A percentile compares a stretch with the other conserved stretches of the same genome.
phyloP scores from a whole-genome alignment of 2,888 invertebrate species.

The Eristalinus sepulchralis region DNA sequence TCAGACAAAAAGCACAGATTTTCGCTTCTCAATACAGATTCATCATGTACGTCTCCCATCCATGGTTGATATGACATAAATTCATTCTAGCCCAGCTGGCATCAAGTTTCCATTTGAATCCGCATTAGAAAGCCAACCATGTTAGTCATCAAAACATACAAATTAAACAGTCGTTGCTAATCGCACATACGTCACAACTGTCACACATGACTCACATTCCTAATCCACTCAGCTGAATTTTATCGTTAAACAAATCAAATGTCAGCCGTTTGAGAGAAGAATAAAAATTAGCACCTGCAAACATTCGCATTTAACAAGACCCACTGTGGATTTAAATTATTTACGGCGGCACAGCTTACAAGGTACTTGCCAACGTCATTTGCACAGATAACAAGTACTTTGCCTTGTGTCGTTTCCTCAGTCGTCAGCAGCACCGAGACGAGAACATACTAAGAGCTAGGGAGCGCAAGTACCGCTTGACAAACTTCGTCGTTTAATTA shows the following conservation, averaged over 20 bases:
- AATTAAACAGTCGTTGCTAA: background rate
- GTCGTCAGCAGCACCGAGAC: background rate
- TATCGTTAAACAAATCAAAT: background rate
- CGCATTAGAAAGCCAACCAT: too few species aligned
- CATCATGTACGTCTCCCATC: too few species aligned
- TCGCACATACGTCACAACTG: background rate
- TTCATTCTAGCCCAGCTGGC: too few species aligned
- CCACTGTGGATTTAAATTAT: background rate
- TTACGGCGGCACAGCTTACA: background rate
- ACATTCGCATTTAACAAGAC: background rate
- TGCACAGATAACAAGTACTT: background rate
- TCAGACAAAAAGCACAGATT: too few species aligned
- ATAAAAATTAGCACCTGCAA: background rate
- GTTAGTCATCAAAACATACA: too few species aligned
- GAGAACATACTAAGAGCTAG: background rate
- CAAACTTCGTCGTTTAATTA: conserved; percentile 3
- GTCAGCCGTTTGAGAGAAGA: background rate
- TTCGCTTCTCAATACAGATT: too few species aligned
- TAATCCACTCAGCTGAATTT: background rate
- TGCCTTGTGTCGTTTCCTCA: background rate
- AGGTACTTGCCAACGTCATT: background rate
- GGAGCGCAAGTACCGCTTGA: background rate
- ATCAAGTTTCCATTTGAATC: too few species aligned
- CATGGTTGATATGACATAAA: too few species aligned
- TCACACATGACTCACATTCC: background rate